These are phyloP conservation scores for Parazoanthus atlanticus DNA, from an alignment of 92 coral and sea anemone genomes.

Conservation along the genomic window DNA sequence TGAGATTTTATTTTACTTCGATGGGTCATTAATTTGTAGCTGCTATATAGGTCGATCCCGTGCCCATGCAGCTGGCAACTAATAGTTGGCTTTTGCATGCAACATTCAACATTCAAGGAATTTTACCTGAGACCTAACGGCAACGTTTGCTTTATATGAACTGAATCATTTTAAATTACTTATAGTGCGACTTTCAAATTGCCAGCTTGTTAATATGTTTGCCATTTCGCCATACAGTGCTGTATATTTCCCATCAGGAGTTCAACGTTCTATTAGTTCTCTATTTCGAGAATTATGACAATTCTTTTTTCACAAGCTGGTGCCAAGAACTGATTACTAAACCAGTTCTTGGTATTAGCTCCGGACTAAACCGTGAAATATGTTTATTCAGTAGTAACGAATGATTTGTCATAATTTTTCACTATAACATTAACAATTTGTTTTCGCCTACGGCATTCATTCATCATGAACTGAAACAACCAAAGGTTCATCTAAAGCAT, in stretches of 20 bases:
- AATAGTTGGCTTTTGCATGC: background rate
- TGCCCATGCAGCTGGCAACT: too few species aligned
- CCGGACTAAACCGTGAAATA: background rate
- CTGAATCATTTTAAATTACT: background rate
- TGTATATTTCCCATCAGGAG: background rate
- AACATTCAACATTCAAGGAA: background rate
- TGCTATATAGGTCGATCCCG: background rate
- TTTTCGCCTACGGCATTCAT: background rate
- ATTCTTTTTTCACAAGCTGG: background rate
- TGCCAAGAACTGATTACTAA: too few species aligned
- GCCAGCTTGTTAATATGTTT: background rate
- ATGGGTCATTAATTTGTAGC: background rate
- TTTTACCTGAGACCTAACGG: background rate
- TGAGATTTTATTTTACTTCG: background rate
- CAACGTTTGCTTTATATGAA: background rate
- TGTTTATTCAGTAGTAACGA: background rate
- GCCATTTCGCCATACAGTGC: background rate
- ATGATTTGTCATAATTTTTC: background rate
- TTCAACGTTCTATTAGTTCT: background rate
- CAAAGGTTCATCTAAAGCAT: too few species aligned
- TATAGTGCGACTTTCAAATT: background rate
- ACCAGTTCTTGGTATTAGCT: background rate
- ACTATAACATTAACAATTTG: too few species aligned
- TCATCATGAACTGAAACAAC: too few species aligned
- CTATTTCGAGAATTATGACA: background rate